These are phyloP conservation scores for Gambusia yucatana DNA, from an alignment of 2,797 vertebrate species.

Conservation along the genomic window DNA sequence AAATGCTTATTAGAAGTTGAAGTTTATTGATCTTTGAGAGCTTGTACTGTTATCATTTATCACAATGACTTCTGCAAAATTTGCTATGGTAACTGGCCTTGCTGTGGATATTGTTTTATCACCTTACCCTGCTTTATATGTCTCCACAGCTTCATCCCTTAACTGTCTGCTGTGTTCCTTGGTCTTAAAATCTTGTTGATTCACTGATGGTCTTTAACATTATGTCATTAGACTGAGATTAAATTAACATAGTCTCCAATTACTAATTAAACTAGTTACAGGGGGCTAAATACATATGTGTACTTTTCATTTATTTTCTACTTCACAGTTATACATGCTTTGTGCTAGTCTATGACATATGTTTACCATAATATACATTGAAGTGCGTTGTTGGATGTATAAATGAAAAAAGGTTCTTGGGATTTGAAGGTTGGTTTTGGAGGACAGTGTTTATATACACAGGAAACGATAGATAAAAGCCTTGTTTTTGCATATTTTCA, in stretches of 20 bases:
- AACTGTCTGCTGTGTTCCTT: neutral
- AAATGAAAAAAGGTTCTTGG: neutral
- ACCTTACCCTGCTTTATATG: neutral
- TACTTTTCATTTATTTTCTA: neutral
- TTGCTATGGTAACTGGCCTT: too few relatives aligned
- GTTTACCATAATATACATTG: neutral
- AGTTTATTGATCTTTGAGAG: too few relatives aligned
- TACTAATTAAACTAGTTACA: slow-evolving; percentile 1
- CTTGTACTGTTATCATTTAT: too few relatives aligned
- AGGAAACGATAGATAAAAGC: neutral
- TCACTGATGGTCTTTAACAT: neutral
- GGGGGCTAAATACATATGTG: neutral
- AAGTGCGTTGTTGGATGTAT: neutral
- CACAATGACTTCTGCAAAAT: too few relatives aligned
- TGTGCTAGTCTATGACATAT: neutral
- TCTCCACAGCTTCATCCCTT: neutral
- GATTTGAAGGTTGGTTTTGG: neutral
- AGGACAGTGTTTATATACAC: neutral
- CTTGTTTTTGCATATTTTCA: neutral
- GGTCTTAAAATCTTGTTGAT: neutral
- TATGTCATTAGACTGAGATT: neutral
- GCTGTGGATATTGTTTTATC: neutral
- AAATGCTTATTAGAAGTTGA: too few relatives aligned
- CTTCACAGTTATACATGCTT: neutral
- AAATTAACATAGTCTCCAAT: neutral